phyloP scores from a whole-genome alignment of 1,140 invertebrate species.

The Sitobion miscanthi region DNA sequence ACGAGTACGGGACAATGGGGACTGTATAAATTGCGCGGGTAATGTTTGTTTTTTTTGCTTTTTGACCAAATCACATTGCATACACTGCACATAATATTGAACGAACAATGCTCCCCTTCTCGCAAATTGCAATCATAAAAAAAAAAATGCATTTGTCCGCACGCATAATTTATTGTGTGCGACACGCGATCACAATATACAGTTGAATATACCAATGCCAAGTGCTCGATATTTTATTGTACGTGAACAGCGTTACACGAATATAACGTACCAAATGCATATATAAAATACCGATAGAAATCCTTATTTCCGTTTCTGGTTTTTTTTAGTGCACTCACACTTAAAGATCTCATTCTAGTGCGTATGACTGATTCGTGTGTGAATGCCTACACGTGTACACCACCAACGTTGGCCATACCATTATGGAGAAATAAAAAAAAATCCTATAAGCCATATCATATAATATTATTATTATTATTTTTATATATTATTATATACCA shows the following conservation, averaged over 20 bases:
- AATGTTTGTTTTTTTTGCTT: background rate
- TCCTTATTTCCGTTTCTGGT: background rate
- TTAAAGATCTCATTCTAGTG: background rate
- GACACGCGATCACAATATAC: background rate
- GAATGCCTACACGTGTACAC: background rate
- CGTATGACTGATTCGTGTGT: background rate
- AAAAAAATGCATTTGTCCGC: constrained; percentile 16
- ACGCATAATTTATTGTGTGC: background rate
- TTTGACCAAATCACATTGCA: constrained; percentile 10
- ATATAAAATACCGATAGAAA: background rate
- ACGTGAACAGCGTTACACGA: background rate
- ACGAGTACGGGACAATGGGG: background rate
- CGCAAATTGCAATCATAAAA: background rate
- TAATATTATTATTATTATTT: too few species aligned
- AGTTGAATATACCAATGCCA: background rate
- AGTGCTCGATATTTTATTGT: background rate
- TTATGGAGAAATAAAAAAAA: background rate
- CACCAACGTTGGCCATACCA: background rate
- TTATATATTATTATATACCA: too few species aligned
- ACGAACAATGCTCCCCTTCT: background rate
- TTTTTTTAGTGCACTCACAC: background rate
- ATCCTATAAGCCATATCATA: background rate
- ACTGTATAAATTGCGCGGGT: background rate
- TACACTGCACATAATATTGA: background rate
- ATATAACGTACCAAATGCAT: background rate